These are phyloP conservation scores for Nestor notabilis DNA, from an alignment of 2,113 vertebrate genomes.

Conservation along the genomic window DNA sequence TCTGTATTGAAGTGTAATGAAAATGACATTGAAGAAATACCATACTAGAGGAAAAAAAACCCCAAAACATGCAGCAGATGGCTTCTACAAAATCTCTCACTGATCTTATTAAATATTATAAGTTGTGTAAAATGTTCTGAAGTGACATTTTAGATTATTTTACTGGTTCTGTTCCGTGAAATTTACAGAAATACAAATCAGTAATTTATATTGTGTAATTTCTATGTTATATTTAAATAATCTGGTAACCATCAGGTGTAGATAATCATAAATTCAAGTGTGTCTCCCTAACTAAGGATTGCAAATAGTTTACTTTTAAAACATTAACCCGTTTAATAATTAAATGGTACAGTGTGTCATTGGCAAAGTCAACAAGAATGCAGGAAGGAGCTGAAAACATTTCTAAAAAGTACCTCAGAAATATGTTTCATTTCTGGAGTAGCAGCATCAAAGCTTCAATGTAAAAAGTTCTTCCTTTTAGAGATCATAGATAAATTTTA, in stretches of 20 bases:
- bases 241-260: background rate
- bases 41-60: background rate
- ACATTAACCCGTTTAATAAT: conserved; percentile 10
- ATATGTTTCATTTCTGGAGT: background rate
- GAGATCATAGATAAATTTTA: background rate
- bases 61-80: background rate
- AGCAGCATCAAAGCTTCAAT: background rate
- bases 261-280: background rate
- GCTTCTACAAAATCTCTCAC: background rate
- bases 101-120: background rate
- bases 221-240: background rate
- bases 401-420: background rate
- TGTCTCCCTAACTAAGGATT: background rate
- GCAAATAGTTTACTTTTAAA: background rate
- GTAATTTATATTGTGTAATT: background rate
- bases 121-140: background rate
- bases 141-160: background rate
- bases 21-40: background rate
- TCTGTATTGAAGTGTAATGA: background rate
- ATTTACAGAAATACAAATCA: background rate
- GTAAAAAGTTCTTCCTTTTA: background rate
- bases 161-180: background rate
- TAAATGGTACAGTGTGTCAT: background rate
- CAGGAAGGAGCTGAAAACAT: conserved; percentile 15
- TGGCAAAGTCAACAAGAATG: conserved; percentile 19